Evolutionary conservation across 2,888 invertebrate species (phyloP).

Genomic region (Eupithecia tripunctaria): DNA sequence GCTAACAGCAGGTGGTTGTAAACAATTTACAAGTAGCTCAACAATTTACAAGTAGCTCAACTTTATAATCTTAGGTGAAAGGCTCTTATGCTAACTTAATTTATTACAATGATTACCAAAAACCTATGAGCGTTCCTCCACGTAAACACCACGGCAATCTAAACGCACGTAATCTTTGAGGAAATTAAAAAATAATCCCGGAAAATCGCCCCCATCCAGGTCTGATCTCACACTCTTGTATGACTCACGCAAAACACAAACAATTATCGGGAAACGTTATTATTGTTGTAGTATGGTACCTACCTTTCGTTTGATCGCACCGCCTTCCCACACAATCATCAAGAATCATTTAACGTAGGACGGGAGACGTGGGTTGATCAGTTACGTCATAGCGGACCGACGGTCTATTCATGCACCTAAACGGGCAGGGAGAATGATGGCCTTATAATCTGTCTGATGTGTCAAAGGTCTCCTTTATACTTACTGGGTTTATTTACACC

Average conservation of each 20-base stretch:
- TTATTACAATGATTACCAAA: not conserved
- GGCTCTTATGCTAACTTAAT: no score
- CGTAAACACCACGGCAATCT: no score
- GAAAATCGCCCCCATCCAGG: not conserved
- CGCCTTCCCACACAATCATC: conserved; percentile 37
- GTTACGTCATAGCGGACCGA: conserved; percentile 15
- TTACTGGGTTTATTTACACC: not conserved
- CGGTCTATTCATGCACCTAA: not conserved
- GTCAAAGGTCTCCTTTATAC: not conserved
- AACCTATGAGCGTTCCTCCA: not conserved
- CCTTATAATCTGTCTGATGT: not conserved
- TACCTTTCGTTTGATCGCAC: conserved; percentile 35
- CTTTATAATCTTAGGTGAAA: no score
- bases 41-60: no score
- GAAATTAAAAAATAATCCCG: not conserved
- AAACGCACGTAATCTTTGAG: not conserved
- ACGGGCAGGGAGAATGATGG: not conserved
- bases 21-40: no score
- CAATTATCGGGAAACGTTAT: conserved; percentile 26
- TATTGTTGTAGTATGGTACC: conserved; percentile 11
- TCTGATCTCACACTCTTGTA: conserved; percentile 3
- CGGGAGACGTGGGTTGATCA: conserved; percentile 9
- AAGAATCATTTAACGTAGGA: conserved; percentile 33
- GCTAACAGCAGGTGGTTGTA: no score
- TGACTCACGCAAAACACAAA: conserved; percentile 28